Conservation (phyloP, 2,113 vertebrate species). For the Tachysurus vachellii region DNA sequence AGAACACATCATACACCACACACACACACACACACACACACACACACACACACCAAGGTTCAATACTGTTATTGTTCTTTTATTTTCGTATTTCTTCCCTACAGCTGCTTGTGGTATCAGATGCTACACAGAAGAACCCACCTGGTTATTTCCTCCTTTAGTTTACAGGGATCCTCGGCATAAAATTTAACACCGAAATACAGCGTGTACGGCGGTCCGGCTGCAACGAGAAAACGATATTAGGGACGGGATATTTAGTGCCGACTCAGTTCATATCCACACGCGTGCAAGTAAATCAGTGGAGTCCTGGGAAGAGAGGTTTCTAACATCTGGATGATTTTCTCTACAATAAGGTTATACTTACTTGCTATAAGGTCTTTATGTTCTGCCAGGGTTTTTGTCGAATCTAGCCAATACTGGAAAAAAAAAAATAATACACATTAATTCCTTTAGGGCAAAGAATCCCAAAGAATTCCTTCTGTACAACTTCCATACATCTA, state of each 20-base stretch:
- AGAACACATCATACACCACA: constrained; percentile 23
- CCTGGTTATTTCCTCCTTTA: constrained; percentile 90
- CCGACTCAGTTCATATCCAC: neutral
- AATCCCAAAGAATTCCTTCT: neutral
- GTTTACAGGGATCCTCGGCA: constrained; percentile 83
- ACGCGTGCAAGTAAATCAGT: constrained; percentile 1
- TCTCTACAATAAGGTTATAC: constrained; percentile 56
- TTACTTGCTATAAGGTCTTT: constrained; percentile 87
- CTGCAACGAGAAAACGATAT: constrained; percentile 64
- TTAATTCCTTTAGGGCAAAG: neutral
- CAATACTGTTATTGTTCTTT: neutral
- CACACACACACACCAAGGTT: neutral
- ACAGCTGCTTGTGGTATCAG: neutral
- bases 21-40: constrained; percentile 21
- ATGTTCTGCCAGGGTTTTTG: constrained; percentile 86
- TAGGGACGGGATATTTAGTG: neutral
- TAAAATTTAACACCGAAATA: constrained; percentile 96
- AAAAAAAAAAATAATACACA: constrained; percentile 35
- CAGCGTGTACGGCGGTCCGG: constrained; percentile 88
- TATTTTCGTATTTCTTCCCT: neutral
- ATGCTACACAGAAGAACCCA: constrained; percentile 56
- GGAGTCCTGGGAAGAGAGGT: neutral
- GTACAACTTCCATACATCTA: too few relatives aligned
- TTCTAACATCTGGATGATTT: neutral
- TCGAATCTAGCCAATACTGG: constrained; percentile 91